Evolutionary conservation across 2,113 vertebrate species (phyloP).

Genomic region (Tylochromis polylepis): DNA sequence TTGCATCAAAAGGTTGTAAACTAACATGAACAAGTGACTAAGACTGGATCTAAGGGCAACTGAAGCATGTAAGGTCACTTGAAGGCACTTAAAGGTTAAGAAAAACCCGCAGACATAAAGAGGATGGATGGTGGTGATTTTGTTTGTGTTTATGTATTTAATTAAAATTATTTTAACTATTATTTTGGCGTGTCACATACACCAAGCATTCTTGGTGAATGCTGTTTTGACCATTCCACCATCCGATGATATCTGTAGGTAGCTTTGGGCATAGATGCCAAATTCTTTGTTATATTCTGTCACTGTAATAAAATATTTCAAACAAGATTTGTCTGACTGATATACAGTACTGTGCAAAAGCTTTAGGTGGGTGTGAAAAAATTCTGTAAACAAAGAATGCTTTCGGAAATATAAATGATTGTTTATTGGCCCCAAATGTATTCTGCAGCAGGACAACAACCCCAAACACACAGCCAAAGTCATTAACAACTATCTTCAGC

Average conservation of each 20-base stretch:
- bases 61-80: not conserved
- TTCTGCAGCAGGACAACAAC: too few relatives aligned
- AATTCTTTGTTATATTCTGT: not conserved
- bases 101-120: not conserved
- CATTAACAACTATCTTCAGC: too few relatives aligned
- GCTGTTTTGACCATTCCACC: not conserved
- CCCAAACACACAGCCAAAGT: too few relatives aligned
- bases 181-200: not conserved
- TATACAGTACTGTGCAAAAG: too few relatives aligned
- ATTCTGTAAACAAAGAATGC: too few relatives aligned
- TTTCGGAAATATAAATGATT: too few relatives aligned
- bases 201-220: not conserved
- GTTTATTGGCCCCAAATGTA: too few relatives aligned
- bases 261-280: not conserved
- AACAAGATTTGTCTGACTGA: not conserved
- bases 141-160: not conserved
- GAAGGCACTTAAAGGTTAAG: not conserved
- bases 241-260: not conserved
- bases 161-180: accelerated
- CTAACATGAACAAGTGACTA: not conserved
- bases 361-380: too few relatives aligned
- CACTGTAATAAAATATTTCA: not conserved
- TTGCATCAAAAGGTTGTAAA: not conserved
- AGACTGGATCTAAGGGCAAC: too few relatives aligned
- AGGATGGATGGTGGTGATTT: too few relatives aligned